phyloP scores from a whole-genome alignment of 30 jellyfish, hydroid and myxozoan species.

The Pseudorhiza aurosa region DNA sequence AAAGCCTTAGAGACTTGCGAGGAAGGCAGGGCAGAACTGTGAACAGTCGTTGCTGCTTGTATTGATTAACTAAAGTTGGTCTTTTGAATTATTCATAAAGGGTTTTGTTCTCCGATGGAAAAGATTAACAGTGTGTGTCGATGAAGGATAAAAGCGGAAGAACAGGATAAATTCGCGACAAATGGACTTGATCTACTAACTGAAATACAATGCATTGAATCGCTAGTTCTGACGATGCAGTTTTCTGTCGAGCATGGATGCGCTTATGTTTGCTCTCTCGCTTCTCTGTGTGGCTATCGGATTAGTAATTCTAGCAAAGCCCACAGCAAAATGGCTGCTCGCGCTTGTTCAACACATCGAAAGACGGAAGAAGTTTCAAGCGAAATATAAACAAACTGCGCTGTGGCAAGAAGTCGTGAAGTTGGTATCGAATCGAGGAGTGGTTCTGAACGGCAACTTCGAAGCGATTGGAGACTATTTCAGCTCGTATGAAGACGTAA shows the following conservation, averaged over 20 bases:
- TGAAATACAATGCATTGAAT: not conserved
- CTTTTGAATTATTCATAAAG: not conserved
- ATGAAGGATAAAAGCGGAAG: not conserved
- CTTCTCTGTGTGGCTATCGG: not conserved
- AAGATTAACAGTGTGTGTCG: not conserved
- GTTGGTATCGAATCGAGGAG: not conserved
- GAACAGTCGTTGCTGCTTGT: too few species aligned
- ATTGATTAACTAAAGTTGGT: not conserved
- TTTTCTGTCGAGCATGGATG: not conserved
- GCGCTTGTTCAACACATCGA: not conserved
- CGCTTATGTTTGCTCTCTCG: not conserved
- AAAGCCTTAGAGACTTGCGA: too few species aligned
- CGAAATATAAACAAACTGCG: slow-evolving; percentile 28
- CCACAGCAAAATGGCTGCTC: not conserved
- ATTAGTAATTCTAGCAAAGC: not conserved
- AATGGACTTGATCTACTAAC: too few species aligned
- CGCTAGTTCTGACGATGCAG: not conserved
- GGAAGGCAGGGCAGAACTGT: too few species aligned
- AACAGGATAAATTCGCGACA: too few species aligned
- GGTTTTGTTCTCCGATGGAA: not conserved
- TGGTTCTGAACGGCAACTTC: slow-evolving; percentile 41
- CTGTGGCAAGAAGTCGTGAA: slow-evolving; percentile 36
- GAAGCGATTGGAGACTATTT: slow-evolving; percentile 77
- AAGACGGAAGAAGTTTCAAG: not conserved
- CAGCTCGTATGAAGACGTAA: slow-evolving; percentile 35